These are phyloP conservation scores for Atrina japonica DNA, from an alignment of 2,888 invertebrate genomes.

Conservation along the genomic window DNA sequence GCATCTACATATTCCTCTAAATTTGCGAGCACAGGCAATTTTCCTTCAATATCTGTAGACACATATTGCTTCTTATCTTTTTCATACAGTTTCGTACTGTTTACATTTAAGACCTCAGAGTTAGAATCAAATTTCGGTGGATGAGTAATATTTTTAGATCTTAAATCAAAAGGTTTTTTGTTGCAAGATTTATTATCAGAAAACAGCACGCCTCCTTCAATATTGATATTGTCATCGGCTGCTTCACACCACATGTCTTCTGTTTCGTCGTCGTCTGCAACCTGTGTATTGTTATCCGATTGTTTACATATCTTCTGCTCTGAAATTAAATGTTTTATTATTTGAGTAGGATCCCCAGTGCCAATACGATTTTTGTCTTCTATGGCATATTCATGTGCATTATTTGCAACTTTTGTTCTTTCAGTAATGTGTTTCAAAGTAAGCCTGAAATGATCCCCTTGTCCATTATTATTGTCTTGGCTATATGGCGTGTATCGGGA, in stretches of 20 bases:
- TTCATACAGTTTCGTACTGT: slow-evolving; percentile 29
- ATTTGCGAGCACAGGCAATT: slow-evolving; percentile 35
- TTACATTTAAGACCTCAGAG: slow-evolving; percentile 22
- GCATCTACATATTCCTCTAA: slow-evolving; percentile 42
- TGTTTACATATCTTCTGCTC: slow-evolving; percentile 16
- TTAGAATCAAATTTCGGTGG: slow-evolving; percentile 28
- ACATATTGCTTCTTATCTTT: slow-evolving; percentile 46
- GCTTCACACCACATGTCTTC: not conserved
- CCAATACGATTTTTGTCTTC: not conserved
- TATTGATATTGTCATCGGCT: slow-evolving; percentile 8
- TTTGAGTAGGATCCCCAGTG: not conserved
- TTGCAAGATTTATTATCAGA: slow-evolving; percentile 20
- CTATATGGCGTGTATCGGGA: no score
- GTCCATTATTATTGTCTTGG: not conserved
- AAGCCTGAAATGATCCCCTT: not conserved
- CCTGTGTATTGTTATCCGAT: slow-evolving; percentile 7
- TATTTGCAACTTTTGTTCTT: slow-evolving; percentile 1
- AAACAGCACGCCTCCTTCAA: slow-evolving; percentile 2
- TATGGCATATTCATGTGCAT: not conserved
- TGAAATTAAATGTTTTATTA: slow-evolving; percentile 9
- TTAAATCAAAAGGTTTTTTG: slow-evolving; percentile 35
- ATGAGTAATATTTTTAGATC: slow-evolving; percentile 41
- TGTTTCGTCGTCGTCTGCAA: slow-evolving; percentile 17
- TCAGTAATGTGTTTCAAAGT: slow-evolving; percentile 1
- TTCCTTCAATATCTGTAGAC: slow-evolving; percentile 41